phyloP scores from a whole-genome alignment of 2,113 vertebrate genomes.

The Melanerpes formicivorus region DNA sequence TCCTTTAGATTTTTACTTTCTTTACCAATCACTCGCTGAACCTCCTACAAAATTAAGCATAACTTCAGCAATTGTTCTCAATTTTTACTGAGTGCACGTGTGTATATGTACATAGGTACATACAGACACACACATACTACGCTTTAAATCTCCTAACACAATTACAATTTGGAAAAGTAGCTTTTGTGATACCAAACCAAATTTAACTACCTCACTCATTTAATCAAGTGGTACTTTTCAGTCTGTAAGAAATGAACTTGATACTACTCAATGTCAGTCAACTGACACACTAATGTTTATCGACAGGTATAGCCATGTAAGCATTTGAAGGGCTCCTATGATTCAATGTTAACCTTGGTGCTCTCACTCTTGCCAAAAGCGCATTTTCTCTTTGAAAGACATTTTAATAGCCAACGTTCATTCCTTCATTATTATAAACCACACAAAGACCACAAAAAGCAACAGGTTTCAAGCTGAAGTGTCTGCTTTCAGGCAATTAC shows the following conservation, averaged over 20 bases:
- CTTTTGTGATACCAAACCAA: constrained; percentile 38
- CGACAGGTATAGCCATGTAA: constrained; percentile 34
- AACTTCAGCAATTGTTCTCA: constrained; percentile 1
- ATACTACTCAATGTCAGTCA: constrained; percentile 22
- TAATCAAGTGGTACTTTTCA: constrained; percentile 59
- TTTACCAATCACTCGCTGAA: constrained; percentile 77
- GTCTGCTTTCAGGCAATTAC: constrained; percentile 84
- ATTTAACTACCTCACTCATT: not conserved
- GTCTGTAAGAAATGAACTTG: constrained; percentile 67
- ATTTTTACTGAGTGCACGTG: not conserved
- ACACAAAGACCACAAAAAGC: constrained; percentile 74
- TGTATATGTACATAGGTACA: too few relatives aligned
- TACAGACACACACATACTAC: fast-evolving
- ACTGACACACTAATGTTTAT: constrained; percentile 32
- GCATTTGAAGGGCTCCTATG: not conserved
- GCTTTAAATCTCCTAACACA: not conserved
- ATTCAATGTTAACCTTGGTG: constrained; percentile 5
- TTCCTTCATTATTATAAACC: constrained; percentile 72
- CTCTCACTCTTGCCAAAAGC: constrained; percentile 22
- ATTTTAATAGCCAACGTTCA: constrained; percentile 52
- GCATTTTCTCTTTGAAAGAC: not conserved
- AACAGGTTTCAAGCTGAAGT: constrained; percentile 71
- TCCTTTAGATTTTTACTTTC: constrained; percentile 81
- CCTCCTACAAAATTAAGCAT: constrained; percentile 76
- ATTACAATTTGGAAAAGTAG: constrained; percentile 6